These are phyloP conservation scores for Dicyrtoma fusca DNA, from an alignment of 2,888 invertebrate genomes.

Conservation along the genomic window DNA sequence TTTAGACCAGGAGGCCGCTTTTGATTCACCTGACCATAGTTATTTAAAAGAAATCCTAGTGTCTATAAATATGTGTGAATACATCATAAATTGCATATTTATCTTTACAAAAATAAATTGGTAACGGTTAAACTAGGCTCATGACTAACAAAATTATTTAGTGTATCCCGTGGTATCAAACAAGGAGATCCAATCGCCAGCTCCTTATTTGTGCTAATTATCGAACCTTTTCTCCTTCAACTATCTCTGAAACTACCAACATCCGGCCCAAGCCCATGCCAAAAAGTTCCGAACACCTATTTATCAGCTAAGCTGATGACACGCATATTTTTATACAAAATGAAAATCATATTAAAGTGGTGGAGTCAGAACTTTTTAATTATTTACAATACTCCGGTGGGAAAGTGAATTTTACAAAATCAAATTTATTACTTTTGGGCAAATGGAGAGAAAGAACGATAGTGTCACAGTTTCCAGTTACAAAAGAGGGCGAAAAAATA, in stretches of 20 bases:
- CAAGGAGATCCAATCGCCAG: slow-evolving; percentile 4
- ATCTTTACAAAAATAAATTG: too few relatives aligned
- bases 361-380: neutral
- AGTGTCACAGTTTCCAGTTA: neutral
- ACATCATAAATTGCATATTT: too few relatives aligned
- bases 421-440: neutral
- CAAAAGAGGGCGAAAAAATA: neutral
- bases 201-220: neutral
- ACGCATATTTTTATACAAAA: neutral
- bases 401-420: neutral
- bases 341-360: neutral
- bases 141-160: neutral
- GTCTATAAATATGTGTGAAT: too few relatives aligned
- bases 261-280: neutral
- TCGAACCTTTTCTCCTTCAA: neutral
- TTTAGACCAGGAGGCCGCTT: too few relatives aligned
- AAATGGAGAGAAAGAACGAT: neutral
- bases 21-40: too few relatives aligned
- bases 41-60: too few relatives aligned
- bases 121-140: neutral
- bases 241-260: neutral
- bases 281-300: neutral
- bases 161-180: neutral
- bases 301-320: neutral
- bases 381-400: neutral